Evolutionary conservation across 2,113 vertebrate species (phyloP).

Genomic region (Atractosteus spatula): DNA sequence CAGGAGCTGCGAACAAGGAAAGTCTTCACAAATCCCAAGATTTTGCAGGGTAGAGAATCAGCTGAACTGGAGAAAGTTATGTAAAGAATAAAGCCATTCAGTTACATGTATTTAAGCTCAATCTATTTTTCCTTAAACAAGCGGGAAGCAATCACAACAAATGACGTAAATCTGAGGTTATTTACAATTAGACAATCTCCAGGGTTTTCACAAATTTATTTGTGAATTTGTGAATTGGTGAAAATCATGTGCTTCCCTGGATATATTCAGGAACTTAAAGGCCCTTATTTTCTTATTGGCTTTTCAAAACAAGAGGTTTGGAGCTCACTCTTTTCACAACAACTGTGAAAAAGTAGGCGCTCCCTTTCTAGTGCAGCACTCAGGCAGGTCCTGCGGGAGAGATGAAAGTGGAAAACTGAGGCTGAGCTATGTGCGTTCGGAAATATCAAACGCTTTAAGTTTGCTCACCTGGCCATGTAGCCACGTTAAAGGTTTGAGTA

Average conservation of each 20-base stretch:
- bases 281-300: not conserved
- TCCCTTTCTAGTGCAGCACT: not conserved
- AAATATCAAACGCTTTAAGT: constrained; percentile 19
- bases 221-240: not conserved
- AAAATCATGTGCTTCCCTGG: constrained; percentile 9
- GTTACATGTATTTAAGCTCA: constrained; percentile 9
- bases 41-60: not conserved
- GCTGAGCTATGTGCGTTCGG: constrained; percentile 8
- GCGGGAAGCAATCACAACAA: constrained; percentile 1
- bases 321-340: no score
- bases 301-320: not conserved
- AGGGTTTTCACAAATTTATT: constrained; percentile 1
- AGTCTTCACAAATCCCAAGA: not conserved
- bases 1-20: constrained; percentile 3
- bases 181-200: constrained; percentile 10
- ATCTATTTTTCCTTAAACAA: constrained; percentile 11
- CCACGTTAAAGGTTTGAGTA: constrained; percentile 33
- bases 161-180: not conserved
- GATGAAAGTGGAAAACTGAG: constrained; percentile 34
- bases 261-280: constrained; percentile 7
- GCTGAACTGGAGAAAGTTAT: not conserved
- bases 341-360: no score
- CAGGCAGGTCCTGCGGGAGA: constrained; percentile 14
- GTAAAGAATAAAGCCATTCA: constrained; percentile 10
- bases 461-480: constrained; percentile 43